phyloP scores from a whole-genome alignment of 2,888 invertebrate species.

The Idaea aversata region DNA sequence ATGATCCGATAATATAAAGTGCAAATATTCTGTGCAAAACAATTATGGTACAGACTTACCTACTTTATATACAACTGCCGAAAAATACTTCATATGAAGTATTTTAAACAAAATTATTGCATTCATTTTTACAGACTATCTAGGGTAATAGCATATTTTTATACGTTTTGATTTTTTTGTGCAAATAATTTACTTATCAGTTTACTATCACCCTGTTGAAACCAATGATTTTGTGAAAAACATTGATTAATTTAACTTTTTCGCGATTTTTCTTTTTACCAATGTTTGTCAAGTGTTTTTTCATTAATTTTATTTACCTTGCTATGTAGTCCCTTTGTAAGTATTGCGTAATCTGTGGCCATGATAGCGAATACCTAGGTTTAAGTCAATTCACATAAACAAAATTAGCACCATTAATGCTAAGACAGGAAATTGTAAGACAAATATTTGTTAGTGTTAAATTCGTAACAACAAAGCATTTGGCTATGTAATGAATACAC shows the following conservation, averaged over 20 bases:
- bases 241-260: no score
- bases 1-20: neutral
- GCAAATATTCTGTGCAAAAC: neutral
- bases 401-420: neutral
- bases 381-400: neutral
- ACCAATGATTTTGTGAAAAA: no score
- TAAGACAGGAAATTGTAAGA: neutral
- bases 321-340: neutral
- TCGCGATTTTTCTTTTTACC: no score
- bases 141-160: no score
- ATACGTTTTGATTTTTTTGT: no score
- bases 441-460: neutral
- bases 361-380: neutral
- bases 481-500: neutral
- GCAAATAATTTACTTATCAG: no score
- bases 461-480: neutral
- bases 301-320: neutral
- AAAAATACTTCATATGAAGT: no score
- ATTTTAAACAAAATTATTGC: no score
- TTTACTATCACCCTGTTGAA: no score
- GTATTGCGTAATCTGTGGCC: neutral
- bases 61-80: neutral
- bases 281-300: no score
- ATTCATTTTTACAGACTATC: no score
- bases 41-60: neutral